Evolutionary conservation across 1,140 invertebrate genomes (phyloP), one percentile per base, ranked within the genome.

Genomic region (Anoplophora glabripennis): DNA sequence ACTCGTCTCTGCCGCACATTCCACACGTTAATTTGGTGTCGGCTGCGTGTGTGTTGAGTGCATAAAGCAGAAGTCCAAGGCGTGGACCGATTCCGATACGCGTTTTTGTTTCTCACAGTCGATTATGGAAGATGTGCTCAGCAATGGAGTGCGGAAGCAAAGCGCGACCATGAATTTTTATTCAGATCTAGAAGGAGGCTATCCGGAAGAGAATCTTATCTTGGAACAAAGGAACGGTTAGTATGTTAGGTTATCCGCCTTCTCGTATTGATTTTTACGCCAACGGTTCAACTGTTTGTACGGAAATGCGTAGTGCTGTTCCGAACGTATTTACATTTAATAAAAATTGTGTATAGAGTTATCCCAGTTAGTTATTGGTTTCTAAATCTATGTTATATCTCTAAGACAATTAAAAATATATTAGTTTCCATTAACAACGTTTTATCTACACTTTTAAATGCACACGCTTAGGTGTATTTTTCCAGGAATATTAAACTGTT

Each of bases 221-320:
- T 48, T 65, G 14, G 57, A 66, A 58, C 58, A 61, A 46, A 68
- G 67, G 55, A 53, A 53, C 12, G 67, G 67, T 69, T 12, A 63
- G 56, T 66, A n/a, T 9, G 14, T 10, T 55, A 55, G 41, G 53
- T 44, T 44, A 45, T 45, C 21, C 34, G 14, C 41, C n/a, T 28
- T 7, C 34, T 21, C 9, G 40, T 41, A 41, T 41, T 41, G 40
- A 12, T 12, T 17, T 12, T 12, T 41, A 12, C 7, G 15, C 2
- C n/a, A 41, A 4, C n/a, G 4, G n/a, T 41, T 41, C 40, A 1
- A 44, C 28, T 40, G 21, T 40, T 41, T 42, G 18, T 12, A 17
- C 14, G 4, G 12, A 36, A 15, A 38, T 51, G 28, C 12, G n/a
- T 4, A 14, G 9, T 52, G 28, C 7, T 52, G 7, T 12, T 17